Conservation (phyloP, 2,888 invertebrate genomes). For the Oligia fasciuncula region DNA sequence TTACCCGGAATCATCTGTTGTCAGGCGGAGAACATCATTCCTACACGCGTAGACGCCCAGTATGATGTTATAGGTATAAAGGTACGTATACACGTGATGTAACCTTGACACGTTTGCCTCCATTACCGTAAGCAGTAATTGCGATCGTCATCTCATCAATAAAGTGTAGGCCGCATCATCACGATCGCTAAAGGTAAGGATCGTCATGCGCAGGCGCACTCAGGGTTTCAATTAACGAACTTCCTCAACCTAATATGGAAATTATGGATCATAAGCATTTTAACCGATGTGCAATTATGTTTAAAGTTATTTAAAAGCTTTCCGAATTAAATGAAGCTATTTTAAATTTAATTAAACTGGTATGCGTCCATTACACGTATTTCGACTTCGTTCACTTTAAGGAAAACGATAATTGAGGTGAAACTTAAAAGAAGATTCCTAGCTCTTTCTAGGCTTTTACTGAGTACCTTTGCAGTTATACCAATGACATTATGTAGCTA, state of each 20-base stretch:
- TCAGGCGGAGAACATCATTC: conserved; percentile 58
- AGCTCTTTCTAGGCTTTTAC: neutral
- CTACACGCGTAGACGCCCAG: conserved; percentile 20
- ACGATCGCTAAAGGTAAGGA: conserved; percentile 72
- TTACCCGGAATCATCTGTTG: conserved; percentile 80
- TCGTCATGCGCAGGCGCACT: conserved; percentile 72
- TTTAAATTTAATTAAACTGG: conserved; percentile 24
- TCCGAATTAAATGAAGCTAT: conserved; percentile 39
- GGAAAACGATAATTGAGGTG: neutral
- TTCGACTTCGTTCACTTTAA: conserved; percentile 5
- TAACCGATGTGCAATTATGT: conserved; percentile 31
- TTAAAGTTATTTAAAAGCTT: conserved; percentile 36
- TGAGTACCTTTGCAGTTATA: neutral
- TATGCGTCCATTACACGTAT: conserved; percentile 19
- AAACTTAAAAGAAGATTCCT: conserved; percentile 1
- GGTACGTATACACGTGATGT: conserved; percentile 43
- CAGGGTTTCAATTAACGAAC: conserved; percentile 81
- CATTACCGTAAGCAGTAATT: conserved; percentile 78
- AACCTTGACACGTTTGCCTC: conserved; percentile 82
- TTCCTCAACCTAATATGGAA: conserved; percentile 76
- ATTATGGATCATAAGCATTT: conserved; percentile 45
- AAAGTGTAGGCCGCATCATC: conserved; percentile 76
- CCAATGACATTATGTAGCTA: neutral
- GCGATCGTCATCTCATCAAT: conserved; percentile 77
- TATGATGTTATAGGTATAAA: conserved; percentile 22